Evolutionary conservation across 2,797 vertebrate genomes (phyloP), one percentile per base, ranked within the genome.

Genomic region (Sebastes nivosus): DNA sequence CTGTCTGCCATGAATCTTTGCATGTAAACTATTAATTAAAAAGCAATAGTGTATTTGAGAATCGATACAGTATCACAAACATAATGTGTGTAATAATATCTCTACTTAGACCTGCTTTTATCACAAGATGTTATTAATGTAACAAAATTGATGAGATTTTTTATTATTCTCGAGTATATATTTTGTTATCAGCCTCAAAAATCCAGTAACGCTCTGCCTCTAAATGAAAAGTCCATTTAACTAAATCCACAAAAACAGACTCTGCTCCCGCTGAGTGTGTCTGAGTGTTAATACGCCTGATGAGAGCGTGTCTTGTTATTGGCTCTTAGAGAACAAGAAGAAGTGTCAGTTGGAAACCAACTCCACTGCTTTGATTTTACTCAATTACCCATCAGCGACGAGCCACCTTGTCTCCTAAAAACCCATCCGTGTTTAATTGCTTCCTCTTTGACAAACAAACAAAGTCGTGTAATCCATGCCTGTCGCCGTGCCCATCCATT

Each of bases 361-460:
- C 72, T 64, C 57, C 57, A 6, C 36, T 7, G 27, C 79, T 83
- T 72, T 86, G 58, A 79, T 80, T 90, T 84, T 22, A 64, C 79
- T 81, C 72, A 59, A 82, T 84, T 68, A 68, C 63, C 73, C 76
- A 50, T 84, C 82, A 82, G 81, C 12, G 18, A 79, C 74, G 16
- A 59, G 66, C 71, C 78, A 52, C 84, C 86, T 57, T 59, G 86
- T 86, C 81, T 76, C 72, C 71, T 84, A 72, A 90, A 91, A 87
- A 38, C 50, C 27, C 75, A 46, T 77, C 68, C n/a, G 13, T 60
- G 75, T 86, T 88, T 91, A 92, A 92, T 89, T 89, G 80, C 73
- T 67, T 76, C 67, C 75, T 83, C 75, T 61, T 63, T 82, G 77
- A 89, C 79, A 89, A 90, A 86, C 63, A 84, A 84, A 88, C 77